phyloP scores from a whole-genome alignment of 2,113 vertebrate species.

The Balaenoptera acutorostrata region DNA sequence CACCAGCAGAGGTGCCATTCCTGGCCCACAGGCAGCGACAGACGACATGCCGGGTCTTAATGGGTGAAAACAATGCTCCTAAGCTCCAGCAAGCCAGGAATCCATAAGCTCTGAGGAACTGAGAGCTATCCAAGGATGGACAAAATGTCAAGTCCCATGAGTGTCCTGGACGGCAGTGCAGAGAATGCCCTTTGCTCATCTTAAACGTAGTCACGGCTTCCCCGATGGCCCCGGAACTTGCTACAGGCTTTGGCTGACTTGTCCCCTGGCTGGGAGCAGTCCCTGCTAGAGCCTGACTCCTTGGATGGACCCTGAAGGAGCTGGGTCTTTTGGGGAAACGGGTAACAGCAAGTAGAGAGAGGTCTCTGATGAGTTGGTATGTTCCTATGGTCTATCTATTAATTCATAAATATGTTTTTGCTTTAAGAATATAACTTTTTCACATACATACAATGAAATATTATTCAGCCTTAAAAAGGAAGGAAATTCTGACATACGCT shows the following conservation, averaged over 20 bases:
- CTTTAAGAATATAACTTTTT: neutral
- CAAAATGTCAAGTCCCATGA: neutral
- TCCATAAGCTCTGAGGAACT: neutral
- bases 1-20: neutral
- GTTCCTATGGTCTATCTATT: neutral
- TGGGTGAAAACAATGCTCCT: neutral
- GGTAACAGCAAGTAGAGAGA: neutral
- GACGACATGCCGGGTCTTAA: no score
- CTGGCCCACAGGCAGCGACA: neutral
- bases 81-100: neutral
- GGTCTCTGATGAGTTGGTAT: neutral
- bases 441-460: neutral
- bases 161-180: neutral
- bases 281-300: no score
- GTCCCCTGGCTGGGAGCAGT: neutral
- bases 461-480: neutral
- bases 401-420: neutral
- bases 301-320: neutral
- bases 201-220: neutral
- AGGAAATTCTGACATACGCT: neutral
- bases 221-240: neutral
- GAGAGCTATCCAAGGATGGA: neutral
- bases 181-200: neutral
- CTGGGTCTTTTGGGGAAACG: neutral
- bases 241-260: neutral